phyloP scores from a whole-genome alignment of 2,888 invertebrate genomes.

The Anthrax anthrax region DNA sequence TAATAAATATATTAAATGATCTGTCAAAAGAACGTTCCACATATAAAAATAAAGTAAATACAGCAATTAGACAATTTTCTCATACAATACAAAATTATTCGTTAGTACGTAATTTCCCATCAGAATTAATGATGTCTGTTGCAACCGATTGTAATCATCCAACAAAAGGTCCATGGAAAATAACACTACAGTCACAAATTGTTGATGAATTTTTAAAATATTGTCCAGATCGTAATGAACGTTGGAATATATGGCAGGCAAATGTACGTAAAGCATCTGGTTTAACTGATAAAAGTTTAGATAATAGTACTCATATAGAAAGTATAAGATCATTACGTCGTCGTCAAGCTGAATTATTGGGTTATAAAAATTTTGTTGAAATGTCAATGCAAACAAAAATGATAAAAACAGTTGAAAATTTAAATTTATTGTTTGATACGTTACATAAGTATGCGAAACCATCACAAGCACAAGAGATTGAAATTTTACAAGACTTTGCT shows the following conservation, averaged over 20 bases:
- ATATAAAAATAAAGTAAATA: slow-evolving; percentile 53
- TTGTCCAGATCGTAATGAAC: slow-evolving; percentile 60
- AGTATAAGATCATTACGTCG: slow-evolving; percentile 54
- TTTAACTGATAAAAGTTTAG: slow-evolving; percentile 44
- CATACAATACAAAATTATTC: slow-evolving; percentile 51
- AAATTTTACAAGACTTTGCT: slow-evolving; percentile 57
- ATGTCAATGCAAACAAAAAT: slow-evolving; percentile 91
- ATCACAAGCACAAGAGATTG: slow-evolving; percentile 61
- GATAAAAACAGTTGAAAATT: slow-evolving; percentile 66
- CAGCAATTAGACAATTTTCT: slow-evolving; percentile 49
- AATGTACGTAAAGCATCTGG: slow-evolving; percentile 55
- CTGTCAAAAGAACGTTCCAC: slow-evolving; percentile 42
- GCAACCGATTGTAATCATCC: slow-evolving; percentile 45
- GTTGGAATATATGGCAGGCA: slow-evolving; percentile 80
- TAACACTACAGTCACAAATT: slow-evolving; percentile 59
- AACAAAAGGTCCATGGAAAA: slow-evolving; percentile 66
- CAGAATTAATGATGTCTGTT: slow-evolving; percentile 48
- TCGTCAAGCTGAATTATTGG: slow-evolving; percentile 60
- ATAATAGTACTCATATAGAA: slow-evolving; percentile 62
- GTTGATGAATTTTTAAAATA: slow-evolving; percentile 66
- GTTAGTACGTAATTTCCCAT: slow-evolving; percentile 59
- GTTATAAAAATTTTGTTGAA: slow-evolving; percentile 64
- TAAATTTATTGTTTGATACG: slow-evolving; percentile 51
- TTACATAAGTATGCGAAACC: slow-evolving; percentile 54
- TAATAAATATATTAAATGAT: slow-evolving; percentile 41